Percentiles rank a stretch among this genome's conserved stretches.
These are phyloP conservation scores for Sebastes iracundus DNA, from an alignment of 2,797 vertebrate genomes.

Conservation along the genomic window DNA sequence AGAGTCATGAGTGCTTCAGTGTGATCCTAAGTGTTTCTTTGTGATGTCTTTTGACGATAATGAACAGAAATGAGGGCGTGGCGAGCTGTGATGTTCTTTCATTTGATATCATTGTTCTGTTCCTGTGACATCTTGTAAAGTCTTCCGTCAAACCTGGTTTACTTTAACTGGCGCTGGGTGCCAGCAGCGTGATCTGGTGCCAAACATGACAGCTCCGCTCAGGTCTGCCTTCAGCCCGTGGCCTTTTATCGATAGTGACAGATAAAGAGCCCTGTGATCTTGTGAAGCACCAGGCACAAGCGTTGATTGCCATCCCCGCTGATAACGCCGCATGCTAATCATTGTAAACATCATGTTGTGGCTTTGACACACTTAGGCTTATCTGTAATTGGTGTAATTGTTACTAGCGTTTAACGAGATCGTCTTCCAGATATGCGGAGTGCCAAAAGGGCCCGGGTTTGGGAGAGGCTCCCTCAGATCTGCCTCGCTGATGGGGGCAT, in stretches of 20 bases:
- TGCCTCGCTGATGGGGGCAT: slow-evolving; percentile 62
- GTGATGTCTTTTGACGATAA: slow-evolving; percentile 33
- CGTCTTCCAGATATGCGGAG: slow-evolving; percentile 72
- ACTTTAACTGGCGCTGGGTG: slow-evolving; percentile 17
- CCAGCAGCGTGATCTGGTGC: slow-evolving; percentile 9
- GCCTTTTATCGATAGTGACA: slow-evolving; percentile 69
- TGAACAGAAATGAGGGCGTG: slow-evolving; percentile 24
- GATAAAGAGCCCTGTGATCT: slow-evolving; percentile 78
- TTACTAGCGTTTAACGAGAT: slow-evolving; percentile 81
- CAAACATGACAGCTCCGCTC: slow-evolving; percentile 49
- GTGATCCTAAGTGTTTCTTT: slow-evolving; percentile 1
- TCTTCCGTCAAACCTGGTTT: slow-evolving; percentile 33
- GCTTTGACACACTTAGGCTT: slow-evolving; percentile 81
- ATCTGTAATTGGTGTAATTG: slow-evolving; percentile 85
- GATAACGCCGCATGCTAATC: slow-evolving; percentile 77
- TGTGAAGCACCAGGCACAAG: slow-evolving; percentile 55
- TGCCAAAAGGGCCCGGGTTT: slow-evolving; percentile 46
- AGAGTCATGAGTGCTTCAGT: neutral
- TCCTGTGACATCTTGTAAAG: slow-evolving; percentile 35
- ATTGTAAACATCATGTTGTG: slow-evolving; percentile 81
- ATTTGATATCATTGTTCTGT: slow-evolving; percentile 22
- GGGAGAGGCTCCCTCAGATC: slow-evolving; percentile 58
- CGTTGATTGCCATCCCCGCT: slow-evolving; percentile 73
- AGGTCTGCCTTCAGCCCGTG: slow-evolving; percentile 55
- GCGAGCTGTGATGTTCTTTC: slow-evolving; percentile 24